phyloP scores from a whole-genome alignment of 2,113 vertebrate species.

The Paratilapia polleni region DNA sequence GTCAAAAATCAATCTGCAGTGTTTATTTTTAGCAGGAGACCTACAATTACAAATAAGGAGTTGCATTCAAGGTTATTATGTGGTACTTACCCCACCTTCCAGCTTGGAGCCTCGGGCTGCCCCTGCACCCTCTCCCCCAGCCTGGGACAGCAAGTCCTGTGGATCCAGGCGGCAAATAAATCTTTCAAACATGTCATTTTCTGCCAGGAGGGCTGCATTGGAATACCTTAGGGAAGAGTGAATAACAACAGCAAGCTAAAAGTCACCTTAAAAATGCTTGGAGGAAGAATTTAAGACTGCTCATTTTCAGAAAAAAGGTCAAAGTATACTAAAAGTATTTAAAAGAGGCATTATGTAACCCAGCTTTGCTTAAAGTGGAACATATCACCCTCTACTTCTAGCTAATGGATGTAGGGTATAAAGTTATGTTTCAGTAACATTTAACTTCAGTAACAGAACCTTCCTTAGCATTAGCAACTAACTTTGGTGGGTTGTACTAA shows the following conservation, averaged over 20 bases:
- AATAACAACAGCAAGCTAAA: not conserved
- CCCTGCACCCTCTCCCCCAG: not conserved
- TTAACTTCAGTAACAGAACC: not conserved
- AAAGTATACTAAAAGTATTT: too few species aligned
- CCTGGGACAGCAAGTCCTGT: not conserved
- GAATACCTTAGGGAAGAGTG: conserved; percentile 20
- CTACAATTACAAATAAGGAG: not conserved
- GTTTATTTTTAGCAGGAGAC: not conserved
- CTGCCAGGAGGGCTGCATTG: conserved; percentile 49
- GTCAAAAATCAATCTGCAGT: not conserved
- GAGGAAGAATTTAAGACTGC: not conserved
- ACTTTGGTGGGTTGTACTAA: not conserved
- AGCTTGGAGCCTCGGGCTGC: not conserved
- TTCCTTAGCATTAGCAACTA: not conserved
- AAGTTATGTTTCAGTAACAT: not conserved
- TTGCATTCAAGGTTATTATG: not conserved
- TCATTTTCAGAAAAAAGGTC: not conserved
- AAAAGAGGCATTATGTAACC: too few species aligned
- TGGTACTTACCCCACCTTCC: conserved; percentile 38
- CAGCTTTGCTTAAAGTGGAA: not conserved
- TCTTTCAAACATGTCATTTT: conserved; percentile 58
- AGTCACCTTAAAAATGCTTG: not conserved
- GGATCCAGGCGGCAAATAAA: conserved; percentile 53
- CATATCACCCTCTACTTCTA: rapidly evolving
- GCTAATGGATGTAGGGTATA: not conserved